Base-by-base conservation (phyloP, 2,797 vertebrate species). In the Pagetopsis macropterus region DNA sequence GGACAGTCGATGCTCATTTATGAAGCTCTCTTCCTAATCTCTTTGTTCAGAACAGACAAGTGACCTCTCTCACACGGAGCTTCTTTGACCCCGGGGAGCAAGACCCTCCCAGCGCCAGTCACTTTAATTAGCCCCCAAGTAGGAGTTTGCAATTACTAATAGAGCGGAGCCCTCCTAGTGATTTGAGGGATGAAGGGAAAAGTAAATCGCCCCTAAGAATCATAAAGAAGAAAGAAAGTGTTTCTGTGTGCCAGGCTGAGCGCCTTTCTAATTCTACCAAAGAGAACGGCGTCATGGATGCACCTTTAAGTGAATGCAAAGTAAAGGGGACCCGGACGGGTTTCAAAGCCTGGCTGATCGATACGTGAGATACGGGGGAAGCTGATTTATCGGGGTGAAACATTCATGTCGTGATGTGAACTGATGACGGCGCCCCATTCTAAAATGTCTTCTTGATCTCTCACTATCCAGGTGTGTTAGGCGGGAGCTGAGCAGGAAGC, bases 41-140 rank as follows among this genome's bases (percentile, higher is more conserved):
- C 94, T 98, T 98, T 97, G 96, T 97, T 98, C 96, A 96, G 96
- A 96, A 96, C 96, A 97, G 96, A 98, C 97, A 98, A 98, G 98
- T 99, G 97, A 97, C 97, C 95, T 97, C 97, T 95, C 96, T 97
- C 96, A 95, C 94, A 96, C 95, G 60, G 95, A 95, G 96, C 95
- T 93, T 95, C 95, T 95, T 91, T 91, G 90, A 94, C 97, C 96
- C 97, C 93, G 93, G 97, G 96, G 97, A 98, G 95, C 94, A 96
- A 95, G 96, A 96, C 94, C 96, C 92, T 96, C 95, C 94, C 94
- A 94, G 95, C 95, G 94, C 96, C 95, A 92, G 93, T 96, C 95
- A 96, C 95, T 98, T 98, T 98, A 99, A 99, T 99, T 99, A 99
- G 97, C 96, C 96, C 93, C 96, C 96, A 92, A 96, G 90, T 91